Percentiles rank a stretch among this genome's conserved stretches.
Conservation (phyloP, 2,888 invertebrate species). For the Idaea dimidiata region DNA sequence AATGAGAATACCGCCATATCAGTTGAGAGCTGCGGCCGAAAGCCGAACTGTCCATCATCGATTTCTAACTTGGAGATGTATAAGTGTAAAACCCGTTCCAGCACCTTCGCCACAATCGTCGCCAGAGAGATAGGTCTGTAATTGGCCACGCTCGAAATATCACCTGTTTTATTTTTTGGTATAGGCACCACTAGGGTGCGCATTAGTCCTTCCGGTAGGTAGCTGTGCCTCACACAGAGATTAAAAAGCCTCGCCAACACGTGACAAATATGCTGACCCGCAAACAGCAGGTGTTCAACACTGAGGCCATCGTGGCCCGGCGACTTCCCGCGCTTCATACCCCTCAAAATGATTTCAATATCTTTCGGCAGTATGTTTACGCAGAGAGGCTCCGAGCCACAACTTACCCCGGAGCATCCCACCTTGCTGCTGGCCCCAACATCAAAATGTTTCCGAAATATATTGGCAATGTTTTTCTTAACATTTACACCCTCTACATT, state of each 20-base stretch:
- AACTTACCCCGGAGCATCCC: background rate
- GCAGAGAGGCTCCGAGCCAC: background rate
- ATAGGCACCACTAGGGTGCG: slow-evolving; percentile 8
- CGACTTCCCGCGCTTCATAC: slow-evolving; percentile 4
- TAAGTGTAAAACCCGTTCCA: slow-evolving; percentile 3
- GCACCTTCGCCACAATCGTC: slow-evolving; percentile 7
- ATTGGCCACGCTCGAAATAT: slow-evolving; percentile 3
- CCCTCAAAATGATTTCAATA: background rate
- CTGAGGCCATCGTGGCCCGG: slow-evolving; percentile 11
- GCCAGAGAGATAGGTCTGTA: slow-evolving; percentile 7
- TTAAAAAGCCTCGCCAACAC: background rate
- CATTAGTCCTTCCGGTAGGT: slow-evolving; percentile 10
- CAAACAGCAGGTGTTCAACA: background rate
- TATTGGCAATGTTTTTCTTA: slow-evolving; percentile 11
- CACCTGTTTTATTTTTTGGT: slow-evolving; percentile 6
- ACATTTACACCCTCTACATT: slow-evolving; percentile 10
- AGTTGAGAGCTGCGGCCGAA: slow-evolving; percentile 5
- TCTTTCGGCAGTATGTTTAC: background rate
- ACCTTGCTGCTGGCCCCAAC: background rate
- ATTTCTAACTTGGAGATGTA: background rate
- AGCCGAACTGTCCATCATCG: background rate
- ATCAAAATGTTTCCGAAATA: slow-evolving; percentile 11
- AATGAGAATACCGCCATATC: slow-evolving; percentile 11
- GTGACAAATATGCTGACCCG: background rate
- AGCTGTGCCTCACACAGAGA: slow-evolving; percentile 10